Conservation (phyloP, 53 echinoderm and acorn worm species). For the Mesocentrotus franciscanus region DNA sequence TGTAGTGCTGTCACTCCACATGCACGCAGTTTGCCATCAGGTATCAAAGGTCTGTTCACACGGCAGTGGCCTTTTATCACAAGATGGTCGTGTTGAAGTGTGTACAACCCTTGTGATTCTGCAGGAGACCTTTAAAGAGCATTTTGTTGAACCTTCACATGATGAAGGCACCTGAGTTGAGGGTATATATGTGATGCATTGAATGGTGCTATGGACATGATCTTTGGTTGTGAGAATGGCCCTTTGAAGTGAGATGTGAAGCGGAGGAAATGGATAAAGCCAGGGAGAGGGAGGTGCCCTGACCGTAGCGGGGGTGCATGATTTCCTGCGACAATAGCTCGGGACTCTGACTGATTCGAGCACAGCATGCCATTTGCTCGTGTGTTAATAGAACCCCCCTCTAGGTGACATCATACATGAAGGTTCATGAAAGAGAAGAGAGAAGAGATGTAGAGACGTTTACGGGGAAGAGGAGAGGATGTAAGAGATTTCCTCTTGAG, state of each 20-base stretch:
- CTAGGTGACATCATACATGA: slow-evolving; percentile 9
- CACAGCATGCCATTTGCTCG: slow-evolving; percentile 28
- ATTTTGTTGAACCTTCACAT: neutral
- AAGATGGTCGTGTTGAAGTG: neutral
- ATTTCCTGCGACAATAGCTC: slow-evolving; percentile 59
- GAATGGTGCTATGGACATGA: neutral
- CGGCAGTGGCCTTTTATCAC: neutral
- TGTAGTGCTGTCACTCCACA: slow-evolving; percentile 1
- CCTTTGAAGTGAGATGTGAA: slow-evolving; percentile 53
- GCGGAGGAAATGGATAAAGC: slow-evolving; percentile 67
- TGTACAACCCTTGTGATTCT: slow-evolving; percentile 14
- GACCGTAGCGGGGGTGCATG: slow-evolving; percentile 54
- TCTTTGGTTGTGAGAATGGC: slow-evolving; percentile 32
- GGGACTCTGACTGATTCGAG: slow-evolving; percentile 11
- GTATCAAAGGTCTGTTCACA: slow-evolving; percentile 33
- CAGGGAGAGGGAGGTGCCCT: slow-evolving; percentile 66
- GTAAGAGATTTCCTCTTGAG: slow-evolving; percentile 60
- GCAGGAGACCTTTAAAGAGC: neutral
- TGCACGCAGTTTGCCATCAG: slow-evolving; percentile 1
- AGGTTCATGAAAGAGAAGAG: neutral
- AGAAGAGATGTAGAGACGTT: slow-evolving; percentile 43
- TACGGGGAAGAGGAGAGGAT: slow-evolving; percentile 52
- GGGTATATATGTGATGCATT: neutral
- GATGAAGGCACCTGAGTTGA: neutral
- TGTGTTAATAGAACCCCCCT: slow-evolving; percentile 13